A percentile compares a stretch with the other conserved stretches of the same genome.
Evolutionary conservation across 2,797 vertebrate species (phyloP).

Genomic region (Synanceia verrucosa): DNA sequence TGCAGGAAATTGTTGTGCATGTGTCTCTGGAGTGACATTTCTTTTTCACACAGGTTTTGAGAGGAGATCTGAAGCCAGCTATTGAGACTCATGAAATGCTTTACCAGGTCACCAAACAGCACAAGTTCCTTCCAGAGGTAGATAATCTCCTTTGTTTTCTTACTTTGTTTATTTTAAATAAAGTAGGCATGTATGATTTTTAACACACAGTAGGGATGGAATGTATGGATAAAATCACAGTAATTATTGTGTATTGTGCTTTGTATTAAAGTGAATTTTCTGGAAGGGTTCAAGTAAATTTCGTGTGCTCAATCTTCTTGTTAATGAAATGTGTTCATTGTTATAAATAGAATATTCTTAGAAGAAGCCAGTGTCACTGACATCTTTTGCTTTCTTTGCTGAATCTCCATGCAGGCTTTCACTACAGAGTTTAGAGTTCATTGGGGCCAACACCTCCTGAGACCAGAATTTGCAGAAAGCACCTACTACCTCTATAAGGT

Average conservation of each 20-base stretch:
- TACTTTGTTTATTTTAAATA: background rate
- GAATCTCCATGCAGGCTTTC: conserved; percentile 78
- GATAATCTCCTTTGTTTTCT: background rate
- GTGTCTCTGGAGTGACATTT: background rate
- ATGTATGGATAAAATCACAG: background rate
- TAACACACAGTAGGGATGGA: background rate
- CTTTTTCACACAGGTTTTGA: conserved; percentile 78
- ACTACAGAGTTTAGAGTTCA: conserved; percentile 88
- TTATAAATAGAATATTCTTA: background rate
- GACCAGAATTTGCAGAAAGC: conserved; percentile 89
- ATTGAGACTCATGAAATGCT: conserved; percentile 90
- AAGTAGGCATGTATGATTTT: background rate
- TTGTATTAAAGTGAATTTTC: background rate
- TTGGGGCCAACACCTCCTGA: conserved; percentile 87
- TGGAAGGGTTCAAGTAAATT: background rate
- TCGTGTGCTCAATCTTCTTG: background rate
- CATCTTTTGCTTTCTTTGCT: background rate
- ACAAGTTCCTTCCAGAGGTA: conserved; percentile 89
- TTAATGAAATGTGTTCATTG: background rate
- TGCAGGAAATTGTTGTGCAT: background rate
- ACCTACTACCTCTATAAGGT: conserved; percentile 90
- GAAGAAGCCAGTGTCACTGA: background rate
- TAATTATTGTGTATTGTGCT: background rate
- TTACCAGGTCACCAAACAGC: conserved; percentile 88
- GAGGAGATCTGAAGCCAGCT: conserved; percentile 87